These are phyloP conservation scores for Drosophila paulistorum DNA, from an alignment of 1,140 invertebrate genomes.

Conservation along the genomic window DNA sequence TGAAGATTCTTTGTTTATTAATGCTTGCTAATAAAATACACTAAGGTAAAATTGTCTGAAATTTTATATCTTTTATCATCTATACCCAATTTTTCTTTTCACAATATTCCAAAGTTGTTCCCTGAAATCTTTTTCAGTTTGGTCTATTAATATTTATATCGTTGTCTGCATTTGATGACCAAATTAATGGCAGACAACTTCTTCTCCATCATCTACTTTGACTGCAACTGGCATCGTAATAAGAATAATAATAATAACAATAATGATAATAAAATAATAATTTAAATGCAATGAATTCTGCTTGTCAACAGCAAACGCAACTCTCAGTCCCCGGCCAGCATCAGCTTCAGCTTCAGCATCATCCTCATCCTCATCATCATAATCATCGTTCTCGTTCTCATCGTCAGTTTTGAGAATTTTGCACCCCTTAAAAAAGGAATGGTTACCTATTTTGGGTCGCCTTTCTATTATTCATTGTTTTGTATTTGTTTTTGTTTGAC, in stretches of 20 bases:
- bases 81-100: not conserved
- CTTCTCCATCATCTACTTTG: slow-evolving; percentile 42
- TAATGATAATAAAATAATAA: slow-evolving; percentile 81
- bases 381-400: slow-evolving; percentile 19
- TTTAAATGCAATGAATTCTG: slow-evolving; percentile 78
- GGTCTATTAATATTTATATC: slow-evolving; percentile 61
- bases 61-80: too few relatives aligned
- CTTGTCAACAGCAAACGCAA: slow-evolving; percentile 69
- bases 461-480: slow-evolving; percentile 49
- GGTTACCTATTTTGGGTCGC: slow-evolving; percentile 63
- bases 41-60: too few relatives aligned
- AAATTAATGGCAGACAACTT: slow-evolving; percentile 68
- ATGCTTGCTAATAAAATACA: too few relatives aligned
- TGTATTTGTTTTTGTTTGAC: slow-evolving; percentile 70
- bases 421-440: slow-evolving; percentile 57
- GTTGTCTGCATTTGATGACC: slow-evolving; percentile 70
- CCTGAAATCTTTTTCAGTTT: slow-evolving; percentile 23
- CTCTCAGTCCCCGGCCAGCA: slow-evolving; percentile 45
- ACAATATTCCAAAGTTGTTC: slow-evolving; percentile 32
- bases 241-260: slow-evolving; percentile 65
- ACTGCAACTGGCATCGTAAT: slow-evolving; percentile 36
- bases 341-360: slow-evolving; percentile 51
- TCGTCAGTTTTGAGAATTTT: slow-evolving; percentile 35
- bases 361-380: slow-evolving; percentile 39
- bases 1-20: too few relatives aligned